These are phyloP conservation scores for Caenorhabditis remanei DNA, from an alignment of 1,140 invertebrate species.

Conservation along the genomic window DNA sequence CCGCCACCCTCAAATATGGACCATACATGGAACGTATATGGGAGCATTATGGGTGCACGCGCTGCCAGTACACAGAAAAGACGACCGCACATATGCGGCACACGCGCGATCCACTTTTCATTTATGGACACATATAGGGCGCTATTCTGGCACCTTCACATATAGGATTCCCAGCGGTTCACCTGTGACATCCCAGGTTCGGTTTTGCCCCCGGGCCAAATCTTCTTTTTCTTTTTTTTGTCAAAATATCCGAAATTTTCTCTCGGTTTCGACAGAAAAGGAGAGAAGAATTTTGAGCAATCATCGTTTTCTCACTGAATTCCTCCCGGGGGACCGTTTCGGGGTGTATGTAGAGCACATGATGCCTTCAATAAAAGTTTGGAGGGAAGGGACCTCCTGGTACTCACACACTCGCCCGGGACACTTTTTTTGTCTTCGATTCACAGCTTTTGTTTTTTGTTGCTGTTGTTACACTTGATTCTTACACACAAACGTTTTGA, in stretches of 20 bases:
- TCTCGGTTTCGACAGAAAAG: not conserved
- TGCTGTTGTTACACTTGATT: not conserved
- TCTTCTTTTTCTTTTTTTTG: not conserved
- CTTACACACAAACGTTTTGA: not conserved
- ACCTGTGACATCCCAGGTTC: too few relatives aligned
- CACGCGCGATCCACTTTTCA: too few relatives aligned
- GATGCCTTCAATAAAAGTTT: constrained; percentile 25
- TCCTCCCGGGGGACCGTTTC: constrained; percentile 6
- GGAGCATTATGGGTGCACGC: too few relatives aligned
- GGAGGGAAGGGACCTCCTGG: constrained; percentile 1
- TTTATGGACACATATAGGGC: too few relatives aligned
- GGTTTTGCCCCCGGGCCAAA: not conserved
- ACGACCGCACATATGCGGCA: too few relatives aligned
- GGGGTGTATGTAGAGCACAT: not conserved
- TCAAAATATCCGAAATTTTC: not conserved
- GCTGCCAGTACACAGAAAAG: too few relatives aligned
- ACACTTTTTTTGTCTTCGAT: not conserved
- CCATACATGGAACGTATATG: too few relatives aligned
- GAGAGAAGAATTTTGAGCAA: constrained; percentile 1
- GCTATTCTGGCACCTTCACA: too few relatives aligned
- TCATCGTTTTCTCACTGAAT: constrained; percentile 21
- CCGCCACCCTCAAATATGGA: too few relatives aligned
- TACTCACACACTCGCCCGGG: not conserved
- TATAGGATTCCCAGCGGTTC: too few relatives aligned
- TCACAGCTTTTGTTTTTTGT: too few relatives aligned